These are phyloP conservation scores for Parotocinclus haroldoi DNA, from an alignment of 2,797 vertebrate species.

Conservation along the genomic window DNA sequence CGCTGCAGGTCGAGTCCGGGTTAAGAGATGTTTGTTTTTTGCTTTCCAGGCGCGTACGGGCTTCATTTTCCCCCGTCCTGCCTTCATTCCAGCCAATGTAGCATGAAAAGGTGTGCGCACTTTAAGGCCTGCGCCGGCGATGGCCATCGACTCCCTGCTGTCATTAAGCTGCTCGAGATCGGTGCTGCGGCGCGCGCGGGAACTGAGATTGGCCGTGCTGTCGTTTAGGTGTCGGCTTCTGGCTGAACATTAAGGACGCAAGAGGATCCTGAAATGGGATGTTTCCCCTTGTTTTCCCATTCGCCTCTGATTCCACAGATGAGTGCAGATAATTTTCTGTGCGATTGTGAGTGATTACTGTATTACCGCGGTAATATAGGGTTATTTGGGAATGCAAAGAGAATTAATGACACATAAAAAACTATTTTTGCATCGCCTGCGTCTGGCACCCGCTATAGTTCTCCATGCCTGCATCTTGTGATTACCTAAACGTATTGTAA, in stretches of 20 bases:
- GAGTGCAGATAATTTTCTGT: slow-evolving; percentile 91
- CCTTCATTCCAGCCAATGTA: slow-evolving; percentile 73
- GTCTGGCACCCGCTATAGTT: slow-evolving; percentile 78
- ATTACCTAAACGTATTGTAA: slow-evolving; percentile 87
- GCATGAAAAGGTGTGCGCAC: slow-evolving; percentile 71
- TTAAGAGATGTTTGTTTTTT: slow-evolving; percentile 37
- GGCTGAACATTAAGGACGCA: slow-evolving; percentile 80
- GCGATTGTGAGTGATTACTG: slow-evolving; percentile 97
- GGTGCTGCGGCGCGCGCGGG: slow-evolving; percentile 56
- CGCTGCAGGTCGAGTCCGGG: slow-evolving; percentile 5
- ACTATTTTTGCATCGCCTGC: slow-evolving; percentile 86
- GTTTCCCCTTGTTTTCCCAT: slow-evolving; percentile 71
- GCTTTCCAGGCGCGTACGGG: slow-evolving; percentile 36
- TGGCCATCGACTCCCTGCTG: slow-evolving; percentile 66
- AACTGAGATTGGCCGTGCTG: slow-evolving; percentile 57
- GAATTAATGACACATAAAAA: slow-evolving; percentile 98
- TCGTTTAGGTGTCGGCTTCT: slow-evolving; percentile 59
- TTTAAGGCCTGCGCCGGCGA: slow-evolving; percentile 51
- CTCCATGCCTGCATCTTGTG: slow-evolving; percentile 81
- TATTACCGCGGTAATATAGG: slow-evolving; percentile 88
- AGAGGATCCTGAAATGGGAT: slow-evolving; percentile 73
- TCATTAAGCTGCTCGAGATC: slow-evolving; percentile 76
- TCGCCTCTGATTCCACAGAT: slow-evolving; percentile 84
- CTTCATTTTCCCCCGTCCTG: slow-evolving; percentile 64
- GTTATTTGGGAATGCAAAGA: slow-evolving; percentile 82